Base-by-base conservation (phyloP, 2,113 vertebrate genomes). In the Brachyhypopomus occidentalis region DNA sequence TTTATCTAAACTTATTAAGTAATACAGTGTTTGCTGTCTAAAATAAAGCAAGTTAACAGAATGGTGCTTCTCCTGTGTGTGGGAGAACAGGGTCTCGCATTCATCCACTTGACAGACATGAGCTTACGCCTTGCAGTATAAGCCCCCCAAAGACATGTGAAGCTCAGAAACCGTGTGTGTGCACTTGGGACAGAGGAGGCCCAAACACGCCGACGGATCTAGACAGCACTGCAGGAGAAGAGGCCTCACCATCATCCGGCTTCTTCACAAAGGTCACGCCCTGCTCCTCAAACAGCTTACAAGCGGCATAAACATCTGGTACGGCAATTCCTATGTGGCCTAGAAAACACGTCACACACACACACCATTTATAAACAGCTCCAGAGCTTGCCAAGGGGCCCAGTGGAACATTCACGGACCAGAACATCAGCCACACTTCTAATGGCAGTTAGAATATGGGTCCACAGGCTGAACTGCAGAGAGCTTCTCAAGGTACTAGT, bases 251-350 rank as follows among this genome's bases (percentile, higher is more conserved):
- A 73, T 97, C 96, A 79, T 99, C 94, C 2, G 97, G 96, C 87
- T 97, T 99, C 93, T 99, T 99, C 63, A 98, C 96, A 90, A 99
- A 99, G 75, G 95, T 96, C 79, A 99, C 95, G 87, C 95, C 97
- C 59, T 98, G 91, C 9, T 98, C 96, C 90, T 98, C 95, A 90
- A 99, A 98, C 87, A 97, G 86, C 87, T 98, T 96, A 90, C 98
- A 99, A 69, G 97, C 97, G 75, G 88, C 90, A 1, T 94, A 66
- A 52, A 99, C 97, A 70, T 99, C 96, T 77, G 97, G 97, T 75
- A 99, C 98, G 1, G 97, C 96, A 62, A 99, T 96, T 81, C 98
- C 98, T 83, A 99, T 96, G 86, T 99, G 98, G 74, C 98, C 98
- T 99, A 64, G 23, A 81, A 52, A 52, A 52, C 45, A 69, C 7